These are phyloP conservation scores for Hyphantria cunea DNA, from an alignment of 1,140 invertebrate genomes.

Conservation along the genomic window DNA sequence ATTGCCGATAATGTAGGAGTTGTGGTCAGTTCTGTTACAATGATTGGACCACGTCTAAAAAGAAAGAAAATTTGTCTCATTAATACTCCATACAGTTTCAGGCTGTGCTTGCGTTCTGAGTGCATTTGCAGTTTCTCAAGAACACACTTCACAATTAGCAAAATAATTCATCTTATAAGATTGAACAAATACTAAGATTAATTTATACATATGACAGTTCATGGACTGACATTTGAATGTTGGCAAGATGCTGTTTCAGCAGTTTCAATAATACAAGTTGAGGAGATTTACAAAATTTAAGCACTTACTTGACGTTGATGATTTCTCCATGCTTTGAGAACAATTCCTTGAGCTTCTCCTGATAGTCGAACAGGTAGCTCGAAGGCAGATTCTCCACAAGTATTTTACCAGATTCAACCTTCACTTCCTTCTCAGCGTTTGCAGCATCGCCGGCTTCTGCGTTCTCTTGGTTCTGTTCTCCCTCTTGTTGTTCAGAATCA, in stretches of 20 bases:
- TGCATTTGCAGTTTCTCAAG: constrained; percentile 49
- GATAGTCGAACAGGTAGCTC: constrained; percentile 74
- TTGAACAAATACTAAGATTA: constrained; percentile 25
- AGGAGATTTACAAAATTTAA: neutral
- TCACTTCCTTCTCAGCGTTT: constrained; percentile 67
- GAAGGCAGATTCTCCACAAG: constrained; percentile 75
- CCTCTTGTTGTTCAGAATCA: constrained; percentile 36
- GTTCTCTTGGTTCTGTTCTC: constrained; percentile 42
- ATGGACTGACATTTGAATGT: constrained; percentile 79
- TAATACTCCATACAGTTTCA: constrained; percentile 63
- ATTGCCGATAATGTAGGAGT: constrained; percentile 81
- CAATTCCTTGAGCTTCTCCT: constrained; percentile 76
- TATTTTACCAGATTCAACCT: constrained; percentile 76
- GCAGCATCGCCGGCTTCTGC: constrained; percentile 42
- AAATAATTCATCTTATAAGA: constrained; percentile 11
- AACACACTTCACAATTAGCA: constrained; percentile 28
- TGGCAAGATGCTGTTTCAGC: constrained; percentile 51
- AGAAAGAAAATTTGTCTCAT: constrained; percentile 76
- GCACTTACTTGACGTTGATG: constrained; percentile 69
- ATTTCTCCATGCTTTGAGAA: constrained; percentile 77
- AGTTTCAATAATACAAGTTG: constrained; percentile 20
- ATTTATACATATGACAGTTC: constrained; percentile 28
- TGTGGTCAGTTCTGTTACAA: constrained; percentile 80
- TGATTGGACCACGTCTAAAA: constrained; percentile 81
- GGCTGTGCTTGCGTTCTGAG: constrained; percentile 44